Conservation (phyloP, 2,888 invertebrate species). For the Drosophila fulvimacula region DNA sequence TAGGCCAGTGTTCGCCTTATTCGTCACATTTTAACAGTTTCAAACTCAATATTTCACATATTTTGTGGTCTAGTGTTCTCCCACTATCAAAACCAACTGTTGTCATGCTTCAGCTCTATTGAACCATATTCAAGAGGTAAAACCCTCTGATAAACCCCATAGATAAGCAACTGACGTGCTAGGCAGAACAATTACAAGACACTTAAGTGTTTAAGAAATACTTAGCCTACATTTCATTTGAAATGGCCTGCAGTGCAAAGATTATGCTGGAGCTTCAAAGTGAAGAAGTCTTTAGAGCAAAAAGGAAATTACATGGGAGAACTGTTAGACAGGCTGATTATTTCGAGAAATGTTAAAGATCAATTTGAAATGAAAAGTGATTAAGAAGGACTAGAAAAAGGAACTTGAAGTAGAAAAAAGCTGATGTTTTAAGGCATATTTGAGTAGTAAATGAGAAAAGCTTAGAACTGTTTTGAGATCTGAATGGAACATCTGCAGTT, state of each 20-base stretch:
- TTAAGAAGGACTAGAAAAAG: too few species aligned
- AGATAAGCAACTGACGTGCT: slow-evolving; percentile 1
- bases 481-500: too few species aligned
- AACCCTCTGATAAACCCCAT: slow-evolving; percentile 10
- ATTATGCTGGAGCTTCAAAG: not conserved
- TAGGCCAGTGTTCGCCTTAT: too few species aligned
- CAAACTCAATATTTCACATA: not conserved
- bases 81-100: slow-evolving; percentile 3
- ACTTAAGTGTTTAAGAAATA: not conserved
- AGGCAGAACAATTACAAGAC: not conserved
- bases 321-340: too few species aligned
- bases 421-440: too few species aligned
- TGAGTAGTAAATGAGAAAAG: too few species aligned
- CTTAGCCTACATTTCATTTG: not conserved
- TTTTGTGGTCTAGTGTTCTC: not conserved
- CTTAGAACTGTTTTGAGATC: too few species aligned
- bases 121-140: slow-evolving; percentile 12
- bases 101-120: slow-evolving; percentile 16
- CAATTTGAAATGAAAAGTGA: too few species aligned
- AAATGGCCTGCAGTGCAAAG: not conserved
- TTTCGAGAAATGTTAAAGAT: too few species aligned
- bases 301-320: too few species aligned
- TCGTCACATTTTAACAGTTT: not conserved
- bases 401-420: too few species aligned
- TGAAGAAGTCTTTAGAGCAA: too few species aligned